Percentiles rank a stretch among this genome's conserved stretches.
phyloP scores from a whole-genome alignment of 1,140 invertebrate species.

The Andrena cerasifolii region DNA sequence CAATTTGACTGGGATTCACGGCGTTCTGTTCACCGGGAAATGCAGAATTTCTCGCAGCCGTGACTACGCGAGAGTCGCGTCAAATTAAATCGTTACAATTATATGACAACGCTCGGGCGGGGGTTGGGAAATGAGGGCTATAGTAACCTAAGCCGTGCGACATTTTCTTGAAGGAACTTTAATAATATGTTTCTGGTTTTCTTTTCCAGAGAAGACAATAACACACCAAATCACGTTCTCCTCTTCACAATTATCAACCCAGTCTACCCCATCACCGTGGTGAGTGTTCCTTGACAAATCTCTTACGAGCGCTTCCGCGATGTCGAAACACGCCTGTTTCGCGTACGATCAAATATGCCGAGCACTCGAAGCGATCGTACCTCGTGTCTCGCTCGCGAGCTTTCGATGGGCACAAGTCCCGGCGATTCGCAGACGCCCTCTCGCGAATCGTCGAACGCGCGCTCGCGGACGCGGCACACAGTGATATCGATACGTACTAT shows the following conservation, averaged over 20 bases:
- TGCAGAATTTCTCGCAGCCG: conserved; percentile 29
- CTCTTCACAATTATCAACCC: conserved; percentile 98
- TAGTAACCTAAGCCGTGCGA: no score
- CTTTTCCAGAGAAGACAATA: conserved; percentile 80
- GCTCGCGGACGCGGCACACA: no score
- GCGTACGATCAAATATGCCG: neutral
- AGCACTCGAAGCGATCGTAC: neutral
- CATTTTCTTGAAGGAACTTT: neutral
- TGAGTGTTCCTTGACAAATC: conserved; percentile 85
- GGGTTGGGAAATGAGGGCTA: no score
- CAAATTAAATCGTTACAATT: conserved; percentile 35
- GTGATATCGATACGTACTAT: no score
- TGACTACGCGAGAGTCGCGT: neutral
- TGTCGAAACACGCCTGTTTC: neutral
- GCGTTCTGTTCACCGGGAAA: neutral
- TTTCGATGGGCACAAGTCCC: no score
- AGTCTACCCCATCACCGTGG: conserved; percentile 99
- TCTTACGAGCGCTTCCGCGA: no score
- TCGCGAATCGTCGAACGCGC: no score
- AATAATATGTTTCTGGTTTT: conserved; percentile 7
- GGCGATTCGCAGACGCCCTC: conserved; percentile 11
- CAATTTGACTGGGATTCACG: conserved; percentile 31
- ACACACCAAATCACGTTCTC: conserved; percentile 94
- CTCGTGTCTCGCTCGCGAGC: neutral
- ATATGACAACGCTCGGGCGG: neutral